Base-by-base conservation (phyloP, 2,113 vertebrate species). In the Laterallus jamaicensis region DNA sequence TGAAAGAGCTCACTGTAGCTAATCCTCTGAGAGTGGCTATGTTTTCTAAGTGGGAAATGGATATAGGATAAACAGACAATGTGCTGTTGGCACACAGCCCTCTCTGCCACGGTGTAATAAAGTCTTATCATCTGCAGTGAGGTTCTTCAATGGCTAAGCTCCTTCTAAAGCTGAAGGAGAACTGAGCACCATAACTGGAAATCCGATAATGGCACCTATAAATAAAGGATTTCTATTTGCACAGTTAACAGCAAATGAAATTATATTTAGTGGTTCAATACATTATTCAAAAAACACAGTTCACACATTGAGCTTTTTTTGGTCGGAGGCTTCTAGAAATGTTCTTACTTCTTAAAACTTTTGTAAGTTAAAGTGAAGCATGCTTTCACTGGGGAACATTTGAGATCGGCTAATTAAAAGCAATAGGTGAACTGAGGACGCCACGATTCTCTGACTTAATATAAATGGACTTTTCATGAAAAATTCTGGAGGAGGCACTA, bases 1-100 rank as follows among this genome's bases (percentile, higher is more conserved):
- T 82, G 95, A 78, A 93, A 25, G 82, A 91, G 83, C 89, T 95
- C 89, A 3, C 76, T 94, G 90, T 20, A 67, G 89, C 80, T 97
- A 98, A 97, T 98, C 97, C 97, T 94, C 82, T 9, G 92, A 94
- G 95, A 94, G 95, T 44, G 87, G 94, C 84, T 91, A 29, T 96
- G 95, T 96, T 96, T 96, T 89, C 95, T 94, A 92, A 95, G 96
- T 92, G 90, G 94, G 95, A 97, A 96, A 97, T 82, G 86, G 95
- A 97, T 95, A 90, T 64, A 90, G 94, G 96, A 96, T 97, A 97
- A 98, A 97, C 97, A 97, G 95, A 74, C 95, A 97, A 97, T 97
- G 97, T 97, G 95, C 92, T 90, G 90, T 82, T 97, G 95, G 97
- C 92, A 96, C 93, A 28, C 88, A 82, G 93, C 94, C 93, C 91